These are phyloP conservation scores for Oncorhynchus keta DNA, from an alignment of 2,113 vertebrate genomes.

Conservation along the genomic window DNA sequence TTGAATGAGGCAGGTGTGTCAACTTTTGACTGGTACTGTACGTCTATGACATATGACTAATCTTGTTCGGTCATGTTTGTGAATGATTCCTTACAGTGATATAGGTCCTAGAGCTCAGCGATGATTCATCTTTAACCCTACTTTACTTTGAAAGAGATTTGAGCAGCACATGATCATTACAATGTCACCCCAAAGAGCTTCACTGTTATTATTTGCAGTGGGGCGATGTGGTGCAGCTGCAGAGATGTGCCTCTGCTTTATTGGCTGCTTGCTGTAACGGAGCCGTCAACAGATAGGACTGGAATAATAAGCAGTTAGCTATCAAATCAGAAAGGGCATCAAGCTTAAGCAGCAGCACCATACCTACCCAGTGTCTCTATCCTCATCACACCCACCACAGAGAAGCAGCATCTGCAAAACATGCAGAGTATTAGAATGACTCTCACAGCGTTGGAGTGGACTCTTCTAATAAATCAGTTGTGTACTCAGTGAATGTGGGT, in stretches of 20 bases:
- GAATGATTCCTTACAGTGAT: no score
- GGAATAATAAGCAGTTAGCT: no score
- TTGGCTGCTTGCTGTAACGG: constrained; percentile 50
- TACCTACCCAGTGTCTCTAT: constrained; percentile 10
- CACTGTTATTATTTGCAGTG: constrained; percentile 39
- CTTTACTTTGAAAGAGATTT: no score
- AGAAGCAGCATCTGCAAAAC: constrained; percentile 22
- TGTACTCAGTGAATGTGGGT: constrained; percentile 11
- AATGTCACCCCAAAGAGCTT: constrained; percentile 35
- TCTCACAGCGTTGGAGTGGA: no score
- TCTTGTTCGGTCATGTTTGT: no score
- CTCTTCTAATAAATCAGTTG: constrained; percentile 8
- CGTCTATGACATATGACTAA: no score
- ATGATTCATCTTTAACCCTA: no score
- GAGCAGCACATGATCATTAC: constrained; percentile 52
- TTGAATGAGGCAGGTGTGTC: no score
- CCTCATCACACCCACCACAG: constrained; percentile 20
- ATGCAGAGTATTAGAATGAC: background rate
- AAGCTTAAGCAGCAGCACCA: constrained; percentile 10
- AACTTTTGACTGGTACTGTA: no score
- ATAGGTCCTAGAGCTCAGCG: no score
- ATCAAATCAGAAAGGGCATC: constrained; percentile 47
- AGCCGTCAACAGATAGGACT: constrained; percentile 51
- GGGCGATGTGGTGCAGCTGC: constrained; percentile 51
- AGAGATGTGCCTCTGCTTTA: constrained; percentile 31